Base-by-base conservation (phyloP, 1,140 invertebrate species). In the Leptinotarsa undecemlineata region DNA sequence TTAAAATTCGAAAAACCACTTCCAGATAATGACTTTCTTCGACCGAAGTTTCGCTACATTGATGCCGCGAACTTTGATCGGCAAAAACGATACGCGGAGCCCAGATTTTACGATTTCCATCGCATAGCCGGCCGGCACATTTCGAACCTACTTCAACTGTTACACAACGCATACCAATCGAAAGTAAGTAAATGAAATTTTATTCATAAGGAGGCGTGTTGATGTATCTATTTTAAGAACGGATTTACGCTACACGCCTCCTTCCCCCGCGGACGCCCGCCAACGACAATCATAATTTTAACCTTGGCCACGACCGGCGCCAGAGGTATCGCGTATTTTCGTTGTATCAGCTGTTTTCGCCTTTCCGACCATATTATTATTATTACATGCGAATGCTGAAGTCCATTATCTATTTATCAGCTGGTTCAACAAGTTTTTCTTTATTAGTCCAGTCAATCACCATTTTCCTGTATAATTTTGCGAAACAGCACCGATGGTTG, bases 241-340 rank as follows among this genome's bases (percentile, higher is more conserved):
- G 68, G 69, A 64, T 68, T 75, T 57, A 76, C 68, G 64, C 64
- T 17, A 17, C 51, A 57, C 51, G 51, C 51, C 51, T 4, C 4
- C 17, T 57, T n/a, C 17, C 4, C n/a, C 33, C 62, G 20, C 19
- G 15, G 15, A 73, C 63, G 48, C 74, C 63, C 67, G 48, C 64
- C 76, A 68, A 67, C 71, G 67, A 68, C 72, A 51, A 57, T 61
- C 63, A 74, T 75, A 61, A 42, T 48, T 72, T 78, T 77, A 78
- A 80, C 79, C 79, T 80, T 80, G 79, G 79, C 79, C 79, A 77
- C 76, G 76, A 79, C 63, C 26, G 64, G 79, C 79, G 79, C 79
- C 78, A 78, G 73, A 57, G 51, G 57, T 66, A 19, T 64, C 67
- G 68, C 71, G 76, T 74, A 70, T 78, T 78, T 72, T 76, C 68